Evolutionary conservation across 2,888 invertebrate species (phyloP), one percentile per base, ranked within the genome.

Genomic region (Acronicta leporina): DNA sequence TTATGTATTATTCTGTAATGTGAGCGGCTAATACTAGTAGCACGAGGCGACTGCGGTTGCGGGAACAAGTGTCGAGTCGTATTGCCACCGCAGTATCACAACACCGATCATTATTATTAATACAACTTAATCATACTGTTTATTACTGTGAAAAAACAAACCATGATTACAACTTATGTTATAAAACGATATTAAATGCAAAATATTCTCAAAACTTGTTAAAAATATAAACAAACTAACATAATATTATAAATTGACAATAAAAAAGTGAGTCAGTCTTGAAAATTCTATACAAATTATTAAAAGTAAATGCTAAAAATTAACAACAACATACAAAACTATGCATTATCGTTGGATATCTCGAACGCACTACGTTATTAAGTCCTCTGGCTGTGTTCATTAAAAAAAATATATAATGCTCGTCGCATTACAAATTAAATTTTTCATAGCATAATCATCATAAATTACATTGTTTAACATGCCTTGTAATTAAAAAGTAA

Each of bases 1-100:
- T 64, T 73, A 77, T 50, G 40, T 63, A 42, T 48, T 44, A 58
- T 7, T 49, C 35, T 35, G 75, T 57, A 66, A 76, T 20, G 4
- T 44, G 49, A 78, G 68, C 52, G 42, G 47, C 38, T 43, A 45
- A 46, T 35, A 42, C 50, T 51, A 47, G 49, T 44, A 72, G 61
- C 48, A 41, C 54, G 50, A 64, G 74, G 41, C 53, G 10, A 30
- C 52, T 66, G 75, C 63, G 78, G 75, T 75, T 66, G 58, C 27
- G 58, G 57, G 27, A 43, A 48, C 53, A 46, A 16, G 38, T 49
- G 27, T 61, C 59, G 49, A 50, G 20, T 20, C 55, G 50, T 44
- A 42, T 68, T 51, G 56, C 61, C 40, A 68, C 78, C 56, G 47
- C 70, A 58, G 38, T 40, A 20, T 9, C 2, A 33, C 5, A 14